Percentiles rank a stretch among this genome's conserved stretches.
Conservation (phyloP, 2,113 vertebrate species). For the Macquaria australasica region DNA sequence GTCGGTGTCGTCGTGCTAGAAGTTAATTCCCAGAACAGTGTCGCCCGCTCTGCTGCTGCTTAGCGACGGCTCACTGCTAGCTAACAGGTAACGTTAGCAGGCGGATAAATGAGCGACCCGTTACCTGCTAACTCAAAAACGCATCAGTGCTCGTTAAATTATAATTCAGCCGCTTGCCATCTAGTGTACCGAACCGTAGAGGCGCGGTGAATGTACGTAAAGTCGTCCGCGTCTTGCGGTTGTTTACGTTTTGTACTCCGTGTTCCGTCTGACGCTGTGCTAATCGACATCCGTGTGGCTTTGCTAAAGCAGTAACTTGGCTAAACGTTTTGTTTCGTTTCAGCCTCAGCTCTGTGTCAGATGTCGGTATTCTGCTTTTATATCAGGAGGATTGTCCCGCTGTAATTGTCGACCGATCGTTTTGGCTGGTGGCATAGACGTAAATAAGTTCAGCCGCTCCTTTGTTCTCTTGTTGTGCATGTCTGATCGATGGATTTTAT, state of each 20-base stretch:
- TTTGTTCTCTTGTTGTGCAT: slow-evolving; percentile 34
- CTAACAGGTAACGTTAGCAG: slow-evolving; percentile 70
- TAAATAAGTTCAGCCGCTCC: not conserved
- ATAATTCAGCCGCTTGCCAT: not conserved
- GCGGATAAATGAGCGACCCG: not conserved
- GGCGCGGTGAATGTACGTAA: not conserved
- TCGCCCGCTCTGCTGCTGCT: slow-evolving; percentile 23
- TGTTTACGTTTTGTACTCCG: slow-evolving; percentile 56
- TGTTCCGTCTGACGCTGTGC: slow-evolving; percentile 47
- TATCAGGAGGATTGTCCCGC: not conserved
- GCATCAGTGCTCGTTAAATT: fast-evolving
- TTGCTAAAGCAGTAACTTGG: not conserved
- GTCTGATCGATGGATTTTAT: slow-evolving; percentile 3
- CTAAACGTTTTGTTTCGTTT: slow-evolving; percentile 8
- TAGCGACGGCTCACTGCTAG: slow-evolving; percentile 65
- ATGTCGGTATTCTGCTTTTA: not conserved
- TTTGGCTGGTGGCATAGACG: not conserved
- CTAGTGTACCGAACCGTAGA: fast-evolving
- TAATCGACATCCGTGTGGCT: slow-evolving; percentile 60
- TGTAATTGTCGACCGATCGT: not conserved
- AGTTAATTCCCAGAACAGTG: slow-evolving; percentile 32
- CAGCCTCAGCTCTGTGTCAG: not conserved
- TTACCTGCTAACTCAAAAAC: not conserved
- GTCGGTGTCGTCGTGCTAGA: not conserved
- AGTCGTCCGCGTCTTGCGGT: not conserved